Evolutionary conservation across 1,140 invertebrate genomes (phyloP).

Genomic region (Neodiprion pinetum): DNA sequence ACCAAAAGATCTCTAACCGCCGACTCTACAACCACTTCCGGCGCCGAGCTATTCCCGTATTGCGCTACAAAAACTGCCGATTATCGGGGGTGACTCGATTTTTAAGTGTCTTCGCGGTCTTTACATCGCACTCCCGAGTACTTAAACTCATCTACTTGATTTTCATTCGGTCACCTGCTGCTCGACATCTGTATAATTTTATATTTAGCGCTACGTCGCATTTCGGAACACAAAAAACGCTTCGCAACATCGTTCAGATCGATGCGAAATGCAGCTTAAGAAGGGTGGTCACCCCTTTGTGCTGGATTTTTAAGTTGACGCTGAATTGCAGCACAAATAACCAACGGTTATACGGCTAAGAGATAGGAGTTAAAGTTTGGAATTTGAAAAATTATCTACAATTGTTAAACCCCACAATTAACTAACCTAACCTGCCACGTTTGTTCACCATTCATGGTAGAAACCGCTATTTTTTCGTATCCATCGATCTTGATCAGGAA

Average conservation of each 20-base stretch:
- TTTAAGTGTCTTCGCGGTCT: background rate
- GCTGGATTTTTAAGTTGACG: too few species aligned
- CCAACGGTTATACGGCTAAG: too few species aligned
- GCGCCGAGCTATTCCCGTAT: background rate
- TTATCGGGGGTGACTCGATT: background rate
- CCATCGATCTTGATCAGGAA: too few species aligned
- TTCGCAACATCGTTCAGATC: background rate
- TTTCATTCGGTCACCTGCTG: background rate
- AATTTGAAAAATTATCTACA: too few species aligned
- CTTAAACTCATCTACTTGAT: background rate
- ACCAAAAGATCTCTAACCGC: conserved; percentile 10
- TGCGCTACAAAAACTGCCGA: background rate
- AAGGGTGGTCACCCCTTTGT: background rate
- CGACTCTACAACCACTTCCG: conserved; percentile 1
- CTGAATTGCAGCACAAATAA: too few species aligned
- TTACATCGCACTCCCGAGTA: background rate
- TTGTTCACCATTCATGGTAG: too few species aligned
- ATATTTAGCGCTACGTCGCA: background rate
- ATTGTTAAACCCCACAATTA: too few species aligned
- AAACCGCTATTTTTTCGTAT: too few species aligned
- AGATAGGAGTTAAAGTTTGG: too few species aligned
- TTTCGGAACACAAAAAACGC: background rate
- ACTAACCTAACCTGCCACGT: too few species aligned
- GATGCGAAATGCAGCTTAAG: background rate
- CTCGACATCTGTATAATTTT: background rate